Evolutionary conservation across 1,140 invertebrate genomes (phyloP), one percentile per base, ranked within the genome.

Genomic region (Aphelenchoides fujianensis): DNA sequence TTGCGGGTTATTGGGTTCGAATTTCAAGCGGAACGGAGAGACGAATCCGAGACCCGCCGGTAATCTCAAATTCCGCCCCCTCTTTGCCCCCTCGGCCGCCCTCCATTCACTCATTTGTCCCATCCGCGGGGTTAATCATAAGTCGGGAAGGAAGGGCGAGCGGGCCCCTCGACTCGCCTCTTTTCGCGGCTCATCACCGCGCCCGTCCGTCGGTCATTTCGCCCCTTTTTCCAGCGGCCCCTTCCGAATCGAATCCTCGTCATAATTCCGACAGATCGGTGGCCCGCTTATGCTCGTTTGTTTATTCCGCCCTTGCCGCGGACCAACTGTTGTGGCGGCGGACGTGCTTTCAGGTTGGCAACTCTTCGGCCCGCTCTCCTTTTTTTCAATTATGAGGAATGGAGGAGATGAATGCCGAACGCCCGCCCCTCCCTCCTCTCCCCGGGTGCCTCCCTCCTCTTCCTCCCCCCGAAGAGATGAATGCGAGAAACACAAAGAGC

Each of bases 201-300:
- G n/a, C n/a, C n/a, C n/a, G n/a, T n/a, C n/a, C n/a, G 41, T 48
- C 41, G 41, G 41, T 48, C 41, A 48, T 48, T 48, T 48, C 12
- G n/a, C n/a, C 41, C 23, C 41, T 48, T 48, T 48, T 23, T 48
- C 41, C 23, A n/a, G 41, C 12, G 41, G 41, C 41, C 23, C n/a
- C n/a, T n/a, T n/a, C n/a, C n/a, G n/a, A n/a, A n/a, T n/a, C n/a
- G n/a, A n/a, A n/a, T n/a, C 41, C 23, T 48, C 41, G 41, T 48
- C 41, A 48, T 48, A 48, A 48, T 48, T 48, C n/a, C 41, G 41
- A 48, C 41, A 48, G 41, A 48, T 48, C 41, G 23, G 41, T n/a
- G n/a, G n/a, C n/a, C n/a, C 41, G 41, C 41, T 48, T 48, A 48
- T 48, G 12, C 41, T 48, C 12, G 12, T 48, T 48, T 48, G 41